These are phyloP conservation scores for Paracentrotus lividus DNA, from an alignment of 53 echinoderm and acorn worm genomes.

Conservation along the genomic window DNA sequence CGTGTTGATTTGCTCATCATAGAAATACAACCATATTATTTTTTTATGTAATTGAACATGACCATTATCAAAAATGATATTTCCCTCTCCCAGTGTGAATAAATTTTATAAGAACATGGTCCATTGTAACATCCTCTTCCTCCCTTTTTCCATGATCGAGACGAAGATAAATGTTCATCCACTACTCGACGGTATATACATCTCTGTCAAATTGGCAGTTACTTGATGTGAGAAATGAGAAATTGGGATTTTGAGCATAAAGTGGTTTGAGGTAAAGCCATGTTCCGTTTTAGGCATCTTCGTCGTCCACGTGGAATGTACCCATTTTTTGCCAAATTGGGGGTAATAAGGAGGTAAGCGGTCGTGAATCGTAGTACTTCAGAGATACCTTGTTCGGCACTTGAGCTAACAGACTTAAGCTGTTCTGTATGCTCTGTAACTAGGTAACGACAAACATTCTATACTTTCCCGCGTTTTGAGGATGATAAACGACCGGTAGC, in stretches of 20 bases:
- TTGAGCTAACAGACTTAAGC: constrained; percentile 34
- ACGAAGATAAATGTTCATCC: background rate
- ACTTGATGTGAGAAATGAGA: background rate
- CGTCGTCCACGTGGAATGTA: constrained; percentile 15
- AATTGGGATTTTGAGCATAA: background rate
- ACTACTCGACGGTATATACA: background rate
- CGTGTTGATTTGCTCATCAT: too few relatives aligned
- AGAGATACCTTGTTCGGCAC: constrained; percentile 5
- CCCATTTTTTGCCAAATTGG: constrained; percentile 7
- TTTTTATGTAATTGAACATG: background rate
- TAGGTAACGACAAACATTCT: constrained; percentile 16
- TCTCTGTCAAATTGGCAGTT: background rate
- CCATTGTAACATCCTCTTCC: too few relatives aligned
- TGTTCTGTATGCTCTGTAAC: background rate
- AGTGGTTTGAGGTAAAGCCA: background rate
- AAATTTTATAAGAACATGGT: too few relatives aligned
- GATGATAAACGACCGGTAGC: constrained; percentile 56
- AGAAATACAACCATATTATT: too few relatives aligned
- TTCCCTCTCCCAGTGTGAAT: background rate
- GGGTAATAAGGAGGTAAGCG: constrained; percentile 28
- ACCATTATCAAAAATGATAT: background rate
- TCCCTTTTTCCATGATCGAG: background rate
- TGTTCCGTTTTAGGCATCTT: background rate
- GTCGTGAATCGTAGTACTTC: constrained; percentile 57
- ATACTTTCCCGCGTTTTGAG: background rate